Base-by-base conservation (phyloP, 1,140 invertebrate genomes). In the Drosophila triauraria region DNA sequence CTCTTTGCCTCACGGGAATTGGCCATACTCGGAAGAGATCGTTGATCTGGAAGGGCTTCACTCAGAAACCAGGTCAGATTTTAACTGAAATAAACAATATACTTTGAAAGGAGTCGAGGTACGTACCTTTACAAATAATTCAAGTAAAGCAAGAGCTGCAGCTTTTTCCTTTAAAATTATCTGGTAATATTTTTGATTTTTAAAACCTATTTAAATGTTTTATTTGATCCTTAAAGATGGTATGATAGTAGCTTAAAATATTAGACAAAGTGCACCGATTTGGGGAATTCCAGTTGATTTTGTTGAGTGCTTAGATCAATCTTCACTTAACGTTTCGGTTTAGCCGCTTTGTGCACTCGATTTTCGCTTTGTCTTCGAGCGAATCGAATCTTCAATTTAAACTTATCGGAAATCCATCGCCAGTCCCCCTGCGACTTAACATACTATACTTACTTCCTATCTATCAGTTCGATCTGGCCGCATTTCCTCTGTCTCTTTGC, bases 321-420 rank as follows among this genome's bases (percentile, higher is more conserved):
- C 68, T 70, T 25, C 27, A 62, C 13, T 74, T 54, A 35, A 44
- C 68, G 9, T 75, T 62, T 20, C 5, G 53, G 57, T 40, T 46
- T 10, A 67, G 44, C 38, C 17, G 30, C 64, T 70, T 42, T 67
- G 78, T 83, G 35, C 46, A 46, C 65, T 72, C 40, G 71, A 85
- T 85, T 80, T 81, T 51, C 63, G n/a, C 46, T 77, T 72, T 61
- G 72, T 67, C 59, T 81, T 80, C 53, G 48, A 54, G 23, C 53
- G 59, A 75, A 75, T 75, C 32, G 65, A 54, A 77, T 50, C 30
- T 51, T 48, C 13, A 60, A 5, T 15, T 32, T 40, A 23, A 42
- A 44, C 15, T 46, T 75, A 75, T 85, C 72, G 42, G 17, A 43
- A 64, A 77, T 67, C 80, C 78, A 83, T 77, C 81, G 62, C 61